Evolutionary conservation across 64 coral and sea anemone species (phyloP).

Genomic region (Hydrozoanthus tunicans): DNA sequence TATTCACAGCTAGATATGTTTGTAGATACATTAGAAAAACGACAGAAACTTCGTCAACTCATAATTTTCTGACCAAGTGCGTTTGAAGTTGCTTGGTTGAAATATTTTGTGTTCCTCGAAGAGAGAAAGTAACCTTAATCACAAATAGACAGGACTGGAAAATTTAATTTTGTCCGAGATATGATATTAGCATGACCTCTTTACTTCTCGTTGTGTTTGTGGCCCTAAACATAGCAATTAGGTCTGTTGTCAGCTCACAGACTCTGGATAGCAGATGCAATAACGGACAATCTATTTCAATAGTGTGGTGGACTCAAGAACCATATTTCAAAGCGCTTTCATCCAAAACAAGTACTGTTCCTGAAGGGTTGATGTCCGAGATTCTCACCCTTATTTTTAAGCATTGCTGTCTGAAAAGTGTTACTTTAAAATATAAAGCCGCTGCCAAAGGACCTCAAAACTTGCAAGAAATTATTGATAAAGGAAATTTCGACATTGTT

Average conservation of each 20-base stretch:
- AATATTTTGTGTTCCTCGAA: too few relatives aligned
- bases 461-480: slow-evolving; percentile 47
- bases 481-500: slow-evolving; percentile 65
- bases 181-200: background rate
- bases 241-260: background rate
- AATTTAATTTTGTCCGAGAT: background rate
- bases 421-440: slow-evolving; percentile 38
- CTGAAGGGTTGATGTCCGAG: slow-evolving; percentile 72
- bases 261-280: slow-evolving; percentile 45
- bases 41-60: too few relatives aligned
- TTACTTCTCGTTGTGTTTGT: background rate
- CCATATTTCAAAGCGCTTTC: slow-evolving; percentile 64
- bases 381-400: slow-evolving; percentile 53
- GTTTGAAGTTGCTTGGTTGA: too few relatives aligned
- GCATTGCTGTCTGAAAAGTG: slow-evolving; percentile 55
- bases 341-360: background rate
- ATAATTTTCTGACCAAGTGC: too few relatives aligned
- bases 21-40: too few relatives aligned
- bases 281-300: slow-evolving; percentile 38
- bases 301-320: slow-evolving; percentile 68
- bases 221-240: background rate
- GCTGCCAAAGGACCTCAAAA: slow-evolving; percentile 33
- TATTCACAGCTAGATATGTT: too few relatives aligned
- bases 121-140: background rate
- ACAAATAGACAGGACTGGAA: background rate